Percentiles rank a stretch among this genome's conserved stretches.
Conservation (phyloP, 2,797 vertebrate genomes). For the Falco cherrug region DNA sequence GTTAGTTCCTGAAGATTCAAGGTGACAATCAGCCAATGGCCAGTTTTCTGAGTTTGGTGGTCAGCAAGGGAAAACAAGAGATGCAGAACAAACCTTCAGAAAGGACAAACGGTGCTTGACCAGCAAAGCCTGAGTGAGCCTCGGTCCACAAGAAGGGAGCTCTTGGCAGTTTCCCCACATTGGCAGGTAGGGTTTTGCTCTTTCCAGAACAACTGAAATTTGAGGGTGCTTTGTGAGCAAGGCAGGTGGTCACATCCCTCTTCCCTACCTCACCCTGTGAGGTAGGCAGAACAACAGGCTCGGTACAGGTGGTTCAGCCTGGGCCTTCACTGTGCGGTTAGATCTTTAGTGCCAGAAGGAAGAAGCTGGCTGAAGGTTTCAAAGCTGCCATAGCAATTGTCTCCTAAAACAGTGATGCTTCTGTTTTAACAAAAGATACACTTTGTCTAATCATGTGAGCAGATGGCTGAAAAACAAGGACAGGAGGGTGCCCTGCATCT, state of each 20-base stretch:
- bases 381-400: not conserved
- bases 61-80: not conserved
- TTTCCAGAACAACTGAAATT: not conserved
- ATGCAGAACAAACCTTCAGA: not conserved
- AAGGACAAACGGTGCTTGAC: not conserved
- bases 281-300: not conserved
- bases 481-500: not conserved
- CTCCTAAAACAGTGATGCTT: not conserved
- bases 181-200: not conserved
- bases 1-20: not conserved
- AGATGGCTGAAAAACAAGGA: not conserved
- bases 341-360: not conserved
- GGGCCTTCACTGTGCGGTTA: not conserved
- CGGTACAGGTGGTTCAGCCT: not conserved
- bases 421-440: not conserved
- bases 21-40: not conserved
- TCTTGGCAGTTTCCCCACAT: not conserved
- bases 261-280: not conserved
- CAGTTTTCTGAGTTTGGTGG: not conserved
- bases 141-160: not conserved
- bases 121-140: not conserved
- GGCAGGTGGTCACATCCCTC: accelerated
- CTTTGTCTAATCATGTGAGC: not conserved
- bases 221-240: not conserved
- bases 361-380: not conserved